Evolutionary conservation across 2,888 invertebrate species (phyloP), one percentile per base, ranked within the genome.

Genomic region (Willowsia nigromaculata): DNA sequence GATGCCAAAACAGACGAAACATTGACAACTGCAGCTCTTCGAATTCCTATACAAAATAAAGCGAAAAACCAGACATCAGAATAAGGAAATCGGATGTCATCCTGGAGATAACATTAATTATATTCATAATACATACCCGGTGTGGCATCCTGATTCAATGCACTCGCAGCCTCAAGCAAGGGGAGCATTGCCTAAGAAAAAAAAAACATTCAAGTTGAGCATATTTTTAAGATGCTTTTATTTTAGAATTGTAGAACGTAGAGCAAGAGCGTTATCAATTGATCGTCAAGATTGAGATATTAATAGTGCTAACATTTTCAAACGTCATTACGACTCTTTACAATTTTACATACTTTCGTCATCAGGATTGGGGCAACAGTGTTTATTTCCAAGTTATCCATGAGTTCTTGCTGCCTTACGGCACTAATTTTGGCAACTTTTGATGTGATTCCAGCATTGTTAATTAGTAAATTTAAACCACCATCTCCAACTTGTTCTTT

Each of bases 401-500:
- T 93, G 92, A 98, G 94, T 93, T 97, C 96, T 33, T 97, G 95
- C 3, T 95, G 94, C 93, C 96, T 96, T 0, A 97, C 96, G 56
- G 96, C 94, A 82, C 95, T 95, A 18, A 98, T 94, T 85, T 97
- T 95, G 0, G 96, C 96, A 90, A 96, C 97, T 94, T 96, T 97
- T 0, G 96, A 95, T 3, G 96, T 94, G 68, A 96, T 94, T 6
- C 97, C 98, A 25, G 98, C 98, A 94, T 98, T 98, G 94, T 98
- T 98, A 91, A 98, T 95, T 0, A 98, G 94, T 40, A 98, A 95
- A 94, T 98, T 98, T 0, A 98, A 94, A 0, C 98, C 98, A 80
- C 95, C 94, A 0, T 95, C 95, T 86, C 96, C 95, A 0, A 96
- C 95, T 47, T 96, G 94, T 59, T 95, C 93, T 1, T 94, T 93